phyloP scores from a whole-genome alignment of 2,797 vertebrate genomes.

The Melanotaenia nigrans region DNA sequence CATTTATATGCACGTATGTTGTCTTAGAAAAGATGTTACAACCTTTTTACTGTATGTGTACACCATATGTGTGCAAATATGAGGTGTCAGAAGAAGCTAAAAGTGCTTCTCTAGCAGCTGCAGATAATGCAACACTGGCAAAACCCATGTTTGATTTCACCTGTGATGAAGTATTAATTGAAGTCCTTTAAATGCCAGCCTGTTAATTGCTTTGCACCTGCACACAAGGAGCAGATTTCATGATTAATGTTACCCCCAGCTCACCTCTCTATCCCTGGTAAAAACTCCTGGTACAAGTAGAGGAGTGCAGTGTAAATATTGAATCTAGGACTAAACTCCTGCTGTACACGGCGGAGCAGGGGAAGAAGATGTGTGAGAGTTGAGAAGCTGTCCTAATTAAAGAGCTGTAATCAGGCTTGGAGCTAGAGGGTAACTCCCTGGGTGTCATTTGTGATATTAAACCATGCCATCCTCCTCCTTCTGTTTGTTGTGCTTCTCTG shows the following conservation, averaged over 20 bases:
- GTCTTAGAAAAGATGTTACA: constrained; percentile 16
- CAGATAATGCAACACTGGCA: constrained; percentile 82
- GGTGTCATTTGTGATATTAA: constrained; percentile 99
- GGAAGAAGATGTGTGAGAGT: constrained; percentile 88
- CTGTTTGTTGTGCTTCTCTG: constrained; percentile 96
- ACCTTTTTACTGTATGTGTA: constrained; percentile 2
- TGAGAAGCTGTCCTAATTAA: constrained; percentile 97
- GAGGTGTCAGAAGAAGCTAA: constrained; percentile 44
- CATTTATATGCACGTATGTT: neutral
- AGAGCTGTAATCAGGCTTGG: constrained; percentile 96
- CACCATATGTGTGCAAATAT: constrained; percentile 24
- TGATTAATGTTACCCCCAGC: constrained; percentile 83
- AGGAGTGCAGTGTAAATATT: constrained; percentile 99
- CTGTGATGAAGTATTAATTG: constrained; percentile 93
- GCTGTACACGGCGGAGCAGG: constrained; percentile 86
- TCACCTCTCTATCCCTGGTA: constrained; percentile 79
- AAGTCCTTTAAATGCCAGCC: constrained; percentile 94
- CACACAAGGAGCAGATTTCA: constrained; percentile 87
- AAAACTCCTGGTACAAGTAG: constrained; percentile 93
- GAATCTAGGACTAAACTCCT: constrained; percentile 94
- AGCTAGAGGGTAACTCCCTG: constrained; percentile 94
- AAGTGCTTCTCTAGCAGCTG: constrained; percentile 69
- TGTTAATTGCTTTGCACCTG: constrained; percentile 99
- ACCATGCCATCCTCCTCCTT: constrained; percentile 83
- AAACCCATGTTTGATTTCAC: constrained; percentile 91